phyloP scores from a whole-genome alignment of 2,888 invertebrate species.

The Ophraella communa region DNA sequence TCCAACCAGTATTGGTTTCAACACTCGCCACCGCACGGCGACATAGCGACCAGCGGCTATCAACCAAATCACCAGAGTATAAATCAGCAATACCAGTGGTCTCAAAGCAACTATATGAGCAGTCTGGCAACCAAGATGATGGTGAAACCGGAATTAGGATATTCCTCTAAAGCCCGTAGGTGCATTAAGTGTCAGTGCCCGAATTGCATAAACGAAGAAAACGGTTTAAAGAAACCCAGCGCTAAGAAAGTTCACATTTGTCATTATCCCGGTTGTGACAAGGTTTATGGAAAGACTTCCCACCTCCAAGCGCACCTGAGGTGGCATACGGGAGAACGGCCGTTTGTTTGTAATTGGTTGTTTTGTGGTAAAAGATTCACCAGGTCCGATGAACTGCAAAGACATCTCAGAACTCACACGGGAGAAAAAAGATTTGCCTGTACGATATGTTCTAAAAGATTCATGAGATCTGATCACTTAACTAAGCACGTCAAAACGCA shows the following conservation, averaged over 20 bases:
- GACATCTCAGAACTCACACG: slow-evolving; percentile 88
- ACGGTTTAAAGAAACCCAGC: slow-evolving; percentile 78
- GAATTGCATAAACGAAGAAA: slow-evolving; percentile 82
- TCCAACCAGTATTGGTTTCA: slow-evolving; percentile 57
- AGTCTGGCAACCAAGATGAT: slow-evolving; percentile 53
- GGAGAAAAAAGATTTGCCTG: slow-evolving; percentile 90
- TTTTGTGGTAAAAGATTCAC: slow-evolving; percentile 92
- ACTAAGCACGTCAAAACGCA: slow-evolving; percentile 93
- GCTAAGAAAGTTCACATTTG: slow-evolving; percentile 86
- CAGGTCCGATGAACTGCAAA: slow-evolving; percentile 88
- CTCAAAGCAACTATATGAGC: slow-evolving; percentile 60
- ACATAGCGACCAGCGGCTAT: slow-evolving; percentile 55
- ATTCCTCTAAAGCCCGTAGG: slow-evolving; percentile 66
- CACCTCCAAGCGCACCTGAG: slow-evolving; percentile 71
- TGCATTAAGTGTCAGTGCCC: slow-evolving; percentile 81
- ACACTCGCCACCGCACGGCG: slow-evolving; percentile 56
- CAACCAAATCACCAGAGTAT: slow-evolving; percentile 63
- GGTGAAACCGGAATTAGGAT: slow-evolving; percentile 58
- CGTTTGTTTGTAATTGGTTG: slow-evolving; percentile 87
- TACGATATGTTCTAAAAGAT: slow-evolving; percentile 84
- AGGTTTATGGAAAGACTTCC: slow-evolving; percentile 92
- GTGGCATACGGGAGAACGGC: slow-evolving; percentile 93
- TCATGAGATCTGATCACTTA: slow-evolving; percentile 93
- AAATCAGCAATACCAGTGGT: slow-evolving; percentile 60
- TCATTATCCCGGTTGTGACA: slow-evolving; percentile 85